Evolutionary conservation across 2,888 invertebrate species (phyloP).

Genomic region (Oscheius sp.): DNA sequence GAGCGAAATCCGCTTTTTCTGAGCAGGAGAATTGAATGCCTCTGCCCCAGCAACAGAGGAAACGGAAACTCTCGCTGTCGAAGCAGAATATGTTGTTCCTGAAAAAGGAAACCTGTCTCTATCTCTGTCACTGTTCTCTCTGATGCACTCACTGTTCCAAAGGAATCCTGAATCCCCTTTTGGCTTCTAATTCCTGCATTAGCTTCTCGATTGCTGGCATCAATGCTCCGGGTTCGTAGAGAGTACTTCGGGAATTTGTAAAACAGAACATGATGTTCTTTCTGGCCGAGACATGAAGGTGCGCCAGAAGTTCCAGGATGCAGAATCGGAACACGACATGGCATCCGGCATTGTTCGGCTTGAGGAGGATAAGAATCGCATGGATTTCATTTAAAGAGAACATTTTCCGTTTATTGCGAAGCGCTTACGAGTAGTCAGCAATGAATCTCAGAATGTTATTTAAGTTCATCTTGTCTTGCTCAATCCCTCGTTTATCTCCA

Average conservation of each 20-base stretch:
- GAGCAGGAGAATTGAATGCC: neutral
- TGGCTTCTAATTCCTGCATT: conserved; percentile 23
- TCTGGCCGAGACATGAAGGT: conserved; percentile 56
- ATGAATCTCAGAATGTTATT: conserved; percentile 7
- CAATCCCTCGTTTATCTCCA: neutral
- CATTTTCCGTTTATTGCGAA: neutral
- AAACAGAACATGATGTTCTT: conserved; percentile 63
- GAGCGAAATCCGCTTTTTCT: neutral
- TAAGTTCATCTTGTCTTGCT: neutral
- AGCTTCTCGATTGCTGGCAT: conserved; percentile 23
- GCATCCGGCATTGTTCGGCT: conserved; percentile 47
- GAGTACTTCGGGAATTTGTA: conserved; percentile 49
- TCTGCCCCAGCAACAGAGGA: neutral
- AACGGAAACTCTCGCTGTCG: neutral
- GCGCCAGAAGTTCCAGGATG: conserved; percentile 55
- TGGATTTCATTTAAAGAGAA: conserved; percentile 39
- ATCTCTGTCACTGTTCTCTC: neutral
- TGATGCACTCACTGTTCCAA: neutral
- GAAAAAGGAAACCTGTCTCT: too few relatives aligned
- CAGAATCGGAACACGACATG: conserved; percentile 56
- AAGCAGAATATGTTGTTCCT: neutral
- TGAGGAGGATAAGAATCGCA: conserved; percentile 53
- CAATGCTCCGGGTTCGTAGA: conserved; percentile 41
- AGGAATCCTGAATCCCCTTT: conserved; percentile 14
- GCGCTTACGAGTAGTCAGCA: conserved; percentile 2